These are phyloP conservation scores for Atlantisia rogersi DNA, from an alignment of 2,113 vertebrate genomes.

Conservation along the genomic window DNA sequence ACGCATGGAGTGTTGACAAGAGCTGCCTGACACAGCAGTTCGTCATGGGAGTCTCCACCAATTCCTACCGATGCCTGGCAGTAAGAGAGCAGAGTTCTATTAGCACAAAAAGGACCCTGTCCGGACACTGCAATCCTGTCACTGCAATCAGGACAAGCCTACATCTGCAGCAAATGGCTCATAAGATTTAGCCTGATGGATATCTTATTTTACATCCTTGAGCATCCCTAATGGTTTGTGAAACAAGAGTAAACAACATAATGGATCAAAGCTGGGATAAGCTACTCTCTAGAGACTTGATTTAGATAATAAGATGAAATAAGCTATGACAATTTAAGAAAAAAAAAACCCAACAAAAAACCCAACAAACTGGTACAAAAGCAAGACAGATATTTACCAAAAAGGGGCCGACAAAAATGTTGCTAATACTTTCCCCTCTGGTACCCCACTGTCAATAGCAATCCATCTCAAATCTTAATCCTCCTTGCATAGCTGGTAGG, in stretches of 20 bases:
- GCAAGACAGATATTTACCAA: neutral
- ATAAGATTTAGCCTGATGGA: neutral
- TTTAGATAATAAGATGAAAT: neutral
- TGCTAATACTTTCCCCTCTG: neutral
- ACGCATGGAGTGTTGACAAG: neutral
- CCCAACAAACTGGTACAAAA: neutral
- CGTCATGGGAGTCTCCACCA: rapidly evolving
- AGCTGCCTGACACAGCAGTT: neutral
- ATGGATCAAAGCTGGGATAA: neutral
- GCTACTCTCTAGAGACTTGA: constrained; percentile 8
- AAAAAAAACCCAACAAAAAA: neutral
- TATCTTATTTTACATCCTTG: neutral
- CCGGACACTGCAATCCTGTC: neutral
- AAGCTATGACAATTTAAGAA: neutral
- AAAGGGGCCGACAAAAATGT: neutral
- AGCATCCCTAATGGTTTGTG: constrained; percentile 32
- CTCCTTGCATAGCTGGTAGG: neutral
- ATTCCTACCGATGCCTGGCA: neutral
- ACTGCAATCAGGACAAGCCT: neutral
- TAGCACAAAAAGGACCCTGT: neutral
- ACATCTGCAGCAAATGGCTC: neutral
- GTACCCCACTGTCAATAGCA: neutral
- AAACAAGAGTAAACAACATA: constrained; percentile 39
- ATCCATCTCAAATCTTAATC: neutral
- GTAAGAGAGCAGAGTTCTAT: neutral